Evolutionary conservation across 1,140 invertebrate species (phyloP).

Genomic region (Dendrolimus kikuchii): DNA sequence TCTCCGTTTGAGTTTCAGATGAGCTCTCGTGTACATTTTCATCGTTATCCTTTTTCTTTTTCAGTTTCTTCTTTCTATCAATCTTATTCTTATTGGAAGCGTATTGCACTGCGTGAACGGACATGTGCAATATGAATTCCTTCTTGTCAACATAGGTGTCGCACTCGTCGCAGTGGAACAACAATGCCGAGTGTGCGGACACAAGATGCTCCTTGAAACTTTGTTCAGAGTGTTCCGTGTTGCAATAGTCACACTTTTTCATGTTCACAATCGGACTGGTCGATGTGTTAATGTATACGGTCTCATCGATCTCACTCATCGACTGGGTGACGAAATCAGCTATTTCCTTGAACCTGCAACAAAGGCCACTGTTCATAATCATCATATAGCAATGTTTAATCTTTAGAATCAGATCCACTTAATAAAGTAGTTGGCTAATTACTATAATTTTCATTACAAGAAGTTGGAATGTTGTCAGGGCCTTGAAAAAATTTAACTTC

Average conservation of each 20-base stretch:
- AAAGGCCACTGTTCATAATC: constrained; percentile 14
- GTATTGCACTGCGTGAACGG: constrained; percentile 31
- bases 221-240: constrained; percentile 7
- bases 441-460: background rate
- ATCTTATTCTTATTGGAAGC: constrained; percentile 4
- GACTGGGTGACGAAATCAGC: background rate
- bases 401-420: background rate
- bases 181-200: constrained; percentile 24
- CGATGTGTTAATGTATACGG: background rate
- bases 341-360: constrained; percentile 29
- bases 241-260: constrained; percentile 31
- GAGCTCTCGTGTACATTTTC: background rate
- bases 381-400: background rate
- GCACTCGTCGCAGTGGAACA: constrained; percentile 53
- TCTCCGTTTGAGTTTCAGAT: background rate
- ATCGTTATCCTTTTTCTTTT: background rate
- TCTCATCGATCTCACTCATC: background rate
- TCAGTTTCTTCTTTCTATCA: constrained; percentile 8
- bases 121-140: constrained; percentile 46
- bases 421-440: background rate
- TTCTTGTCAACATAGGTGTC: constrained; percentile 33
- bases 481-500: too few species aligned
- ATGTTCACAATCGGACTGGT: background rate
- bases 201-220: constrained; percentile 30
- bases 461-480: background rate